phyloP scores from a whole-genome alignment of 2,113 vertebrate species.

The Notarius lentiginosus region DNA sequence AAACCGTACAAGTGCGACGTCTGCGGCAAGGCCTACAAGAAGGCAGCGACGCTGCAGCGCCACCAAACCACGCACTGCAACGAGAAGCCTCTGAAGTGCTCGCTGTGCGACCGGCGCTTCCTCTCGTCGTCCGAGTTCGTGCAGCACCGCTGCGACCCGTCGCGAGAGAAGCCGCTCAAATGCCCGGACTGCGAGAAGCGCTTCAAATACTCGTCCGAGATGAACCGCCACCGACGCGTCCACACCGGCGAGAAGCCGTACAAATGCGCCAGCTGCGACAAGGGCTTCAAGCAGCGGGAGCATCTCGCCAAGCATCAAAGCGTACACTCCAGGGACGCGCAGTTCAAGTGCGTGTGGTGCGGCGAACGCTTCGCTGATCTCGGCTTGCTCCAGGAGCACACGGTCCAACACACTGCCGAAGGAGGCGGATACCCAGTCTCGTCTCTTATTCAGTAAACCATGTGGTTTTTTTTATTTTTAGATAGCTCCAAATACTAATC shows the following conservation, averaged over 20 bases:
- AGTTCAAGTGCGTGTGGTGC: conserved; percentile 98
- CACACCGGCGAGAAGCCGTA: conserved; percentile 97
- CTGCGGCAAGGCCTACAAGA: conserved; percentile 96
- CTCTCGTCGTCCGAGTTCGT: conserved; percentile 94
- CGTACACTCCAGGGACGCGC: conserved; percentile 91
- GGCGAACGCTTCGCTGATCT: conserved; percentile 94
- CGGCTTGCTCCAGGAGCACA: conserved; percentile 93
- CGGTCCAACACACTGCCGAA: conserved; percentile 88
- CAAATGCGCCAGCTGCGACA: conserved; percentile 92
- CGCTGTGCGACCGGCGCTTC: conserved; percentile 93
- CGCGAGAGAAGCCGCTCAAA: conserved; percentile 91
- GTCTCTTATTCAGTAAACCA: conserved; percentile 82
- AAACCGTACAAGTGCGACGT: conserved; percentile 93
- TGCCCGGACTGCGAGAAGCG: conserved; percentile 95
- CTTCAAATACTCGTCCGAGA: conserved; percentile 95
- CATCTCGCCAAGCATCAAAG: conserved; percentile 94
- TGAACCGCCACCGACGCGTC: conserved; percentile 90
- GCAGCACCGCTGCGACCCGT: conserved; percentile 93
- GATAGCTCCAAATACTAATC: conserved; percentile 2
- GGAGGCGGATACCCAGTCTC: conserved; percentile 85
- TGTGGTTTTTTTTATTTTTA: background rate
- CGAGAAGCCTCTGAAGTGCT: conserved; percentile 95
- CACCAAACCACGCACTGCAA: conserved; percentile 92
- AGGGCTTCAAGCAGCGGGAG: conserved; percentile 96
- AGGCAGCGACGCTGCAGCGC: conserved; percentile 90